These are phyloP conservation scores for Synanthedon tipuliformis DNA, from an alignment of 2,888 invertebrate species.

Conservation along the genomic window DNA sequence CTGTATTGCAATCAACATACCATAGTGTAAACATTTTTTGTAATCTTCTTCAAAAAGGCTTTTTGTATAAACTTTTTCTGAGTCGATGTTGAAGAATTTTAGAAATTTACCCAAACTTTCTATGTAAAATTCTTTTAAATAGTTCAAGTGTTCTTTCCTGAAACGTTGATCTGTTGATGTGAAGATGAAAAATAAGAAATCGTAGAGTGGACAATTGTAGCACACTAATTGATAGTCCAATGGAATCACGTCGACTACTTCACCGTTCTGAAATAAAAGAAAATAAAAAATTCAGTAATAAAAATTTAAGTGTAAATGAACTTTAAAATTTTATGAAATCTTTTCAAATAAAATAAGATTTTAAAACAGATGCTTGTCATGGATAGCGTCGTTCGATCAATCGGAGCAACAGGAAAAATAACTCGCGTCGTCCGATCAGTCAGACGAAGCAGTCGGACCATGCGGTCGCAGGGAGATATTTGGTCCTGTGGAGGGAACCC, in stretches of 20 bases:
- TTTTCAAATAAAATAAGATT: no score
- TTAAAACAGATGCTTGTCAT: no score
- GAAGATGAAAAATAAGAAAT: constrained; percentile 2
- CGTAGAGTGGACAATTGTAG: constrained; percentile 1
- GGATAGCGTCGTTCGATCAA: no score
- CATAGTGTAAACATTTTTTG: constrained; percentile 1
- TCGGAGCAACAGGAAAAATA: no score
- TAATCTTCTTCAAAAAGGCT: constrained; percentile 1
- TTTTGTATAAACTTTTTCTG: constrained; percentile 3
- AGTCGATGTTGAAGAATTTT: constrained; percentile 1
- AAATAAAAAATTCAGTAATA: background rate
- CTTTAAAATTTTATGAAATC: no score
- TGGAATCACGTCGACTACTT: background rate
- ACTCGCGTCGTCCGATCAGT: no score
- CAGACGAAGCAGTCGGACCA: no score
- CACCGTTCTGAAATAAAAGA: constrained; percentile 1
- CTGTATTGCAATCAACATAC: constrained; percentile 1
- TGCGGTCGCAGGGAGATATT: no score
- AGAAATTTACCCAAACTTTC: constrained; percentile 1
- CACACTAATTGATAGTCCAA: constrained; percentile 1
- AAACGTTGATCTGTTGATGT: constrained; percentile 1
- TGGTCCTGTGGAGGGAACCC: no score
- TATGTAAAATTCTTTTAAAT: constrained; percentile 2
- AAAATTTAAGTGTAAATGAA: no score
- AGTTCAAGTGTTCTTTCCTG: constrained; percentile 1